Conservation (phyloP, 2,113 vertebrate genomes). For the Oryzias woworae region DNA sequence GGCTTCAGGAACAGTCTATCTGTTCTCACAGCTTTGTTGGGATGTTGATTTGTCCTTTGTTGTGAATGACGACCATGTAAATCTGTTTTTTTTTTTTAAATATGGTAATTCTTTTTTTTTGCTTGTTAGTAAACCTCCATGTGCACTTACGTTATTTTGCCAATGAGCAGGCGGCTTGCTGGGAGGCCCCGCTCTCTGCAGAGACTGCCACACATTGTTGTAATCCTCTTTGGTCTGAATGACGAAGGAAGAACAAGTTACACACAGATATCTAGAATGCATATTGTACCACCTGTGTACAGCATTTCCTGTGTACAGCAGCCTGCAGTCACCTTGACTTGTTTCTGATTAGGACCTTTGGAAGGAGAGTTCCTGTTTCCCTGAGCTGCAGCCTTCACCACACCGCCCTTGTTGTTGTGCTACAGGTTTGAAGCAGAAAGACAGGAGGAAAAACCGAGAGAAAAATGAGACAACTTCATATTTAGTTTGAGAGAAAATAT, state of each 20-base stretch:
- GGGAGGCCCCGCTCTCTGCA: constrained; percentile 83
- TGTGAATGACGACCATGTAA: constrained; percentile 60
- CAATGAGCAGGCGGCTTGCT: constrained; percentile 78
- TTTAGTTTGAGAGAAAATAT: not conserved
- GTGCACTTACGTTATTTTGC: constrained; percentile 82
- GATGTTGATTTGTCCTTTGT: constrained; percentile 56
- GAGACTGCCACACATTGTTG: constrained; percentile 88
- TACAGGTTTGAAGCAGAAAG: constrained; percentile 25
- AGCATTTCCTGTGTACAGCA: not conserved
- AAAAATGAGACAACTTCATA: accelerated
- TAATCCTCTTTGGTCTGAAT: constrained; percentile 85
- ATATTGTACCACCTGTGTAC: too few species aligned
- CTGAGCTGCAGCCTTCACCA: constrained; percentile 78
- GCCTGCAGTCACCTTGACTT: constrained; percentile 63
- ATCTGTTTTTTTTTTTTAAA: not conserved
- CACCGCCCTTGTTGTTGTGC: constrained; percentile 80
- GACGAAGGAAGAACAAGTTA: not conserved
- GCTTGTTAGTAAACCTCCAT: not conserved
- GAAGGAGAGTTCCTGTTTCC: constrained; percentile 76
- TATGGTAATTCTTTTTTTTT: not conserved
- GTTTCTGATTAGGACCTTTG: constrained; percentile 79
- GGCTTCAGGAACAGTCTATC: not conserved
- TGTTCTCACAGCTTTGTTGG: constrained; percentile 54
- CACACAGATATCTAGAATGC: accelerated
- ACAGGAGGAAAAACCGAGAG: not conserved